Evolutionary conservation across 2,797 vertebrate genomes (phyloP), one percentile per base, ranked within the genome.

Genomic region (Micromesistius poutassou): DNA sequence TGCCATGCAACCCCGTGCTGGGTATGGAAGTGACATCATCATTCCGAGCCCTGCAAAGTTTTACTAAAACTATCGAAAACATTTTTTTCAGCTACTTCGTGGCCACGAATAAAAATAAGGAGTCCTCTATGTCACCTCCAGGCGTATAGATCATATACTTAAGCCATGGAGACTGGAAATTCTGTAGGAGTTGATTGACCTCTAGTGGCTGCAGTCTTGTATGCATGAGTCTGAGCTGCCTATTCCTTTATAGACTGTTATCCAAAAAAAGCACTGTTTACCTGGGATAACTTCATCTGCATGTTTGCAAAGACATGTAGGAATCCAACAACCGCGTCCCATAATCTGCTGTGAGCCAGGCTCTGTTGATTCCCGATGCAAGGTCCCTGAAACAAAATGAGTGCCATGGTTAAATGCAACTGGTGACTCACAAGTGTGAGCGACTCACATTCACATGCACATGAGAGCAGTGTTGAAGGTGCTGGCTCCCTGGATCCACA

Each of bases 251-350:
- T 14, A 73, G n/a, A n/a, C 12, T 5, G 33, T 73, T 16, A 22
- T 14, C 12, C 36, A 25, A 25, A 42, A 25, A 9, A 7, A 68
- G 30, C 35, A 38, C 13, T n/a, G 55, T 78, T 66, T 80, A 97
- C 98, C 97, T 99, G 97, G 33, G 98, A 98, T 76, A 99, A 94
- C 89, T 99, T 99, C 98, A 99, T 99, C 92, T 99, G 97, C 98
- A 99, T 98, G 90, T 99, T 98, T 82, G 98, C 98, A 91, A 99
- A 99, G 36, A 99, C 98, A n/a, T 99, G 97, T 79, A 99, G 93
- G 89, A 99, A 99, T 76, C 98, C 98, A 75, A 99, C 97, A 82
- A 99, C 97, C 2, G 98, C 98, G 50, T 99, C 98, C 98, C 98
- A 99, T 74, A 99, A 91, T 86, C 98, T 93, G 82, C 98, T 99